Evolutionary conservation across 2,113 vertebrate genomes (phyloP), one percentile per base, ranked within the genome.

Genomic region (Oostethus manadensis): DNA sequence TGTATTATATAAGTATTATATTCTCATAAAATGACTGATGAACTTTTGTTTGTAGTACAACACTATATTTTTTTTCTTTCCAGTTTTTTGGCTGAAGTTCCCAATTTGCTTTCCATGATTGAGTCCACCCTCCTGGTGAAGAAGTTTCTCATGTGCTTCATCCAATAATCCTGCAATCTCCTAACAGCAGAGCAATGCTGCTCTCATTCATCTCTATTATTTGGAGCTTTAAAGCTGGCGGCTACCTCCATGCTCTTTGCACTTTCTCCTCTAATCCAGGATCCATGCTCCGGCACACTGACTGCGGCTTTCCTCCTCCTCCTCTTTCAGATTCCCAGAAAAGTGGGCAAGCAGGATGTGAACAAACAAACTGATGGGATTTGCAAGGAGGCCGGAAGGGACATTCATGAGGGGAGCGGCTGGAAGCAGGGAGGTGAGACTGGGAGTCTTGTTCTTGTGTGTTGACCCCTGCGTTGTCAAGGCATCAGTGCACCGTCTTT

Each of bases 341-440:
- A 78, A 69, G 67, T 67, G n/a, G 23, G 77, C 11, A 64, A 69
- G 62, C 57, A 54, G 69, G 78, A 84, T 85, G 77, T 56, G 79
- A 80, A 86, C 82, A 84, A 84, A 82, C 74, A 76, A 60, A 69
- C 60, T 74, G 79, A 77, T 70, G 67, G 82, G 87, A 88, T 88
- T 88, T 83, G 66, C 56, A 56, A 74, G 72, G 69, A 70, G 64
- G 62, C 74, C 67, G 78, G 76, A 82, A 84, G 67, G 68, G 43
- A 66, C 62, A 43, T 77, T 81, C 80, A 78, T 66, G 73, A 70
- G 75, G 56, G 59, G 66, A 61, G 45, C 54, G 64, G 71, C 64
- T 50, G 70, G 40, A 81, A 68, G 68, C 66, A 75, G 63, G 73
- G 68, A 64, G 76, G 71, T 82, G 77, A 79, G 51, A 77, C 68